phyloP scores from a whole-genome alignment of 2,888 invertebrate species.

The Eucera pruinosa region DNA sequence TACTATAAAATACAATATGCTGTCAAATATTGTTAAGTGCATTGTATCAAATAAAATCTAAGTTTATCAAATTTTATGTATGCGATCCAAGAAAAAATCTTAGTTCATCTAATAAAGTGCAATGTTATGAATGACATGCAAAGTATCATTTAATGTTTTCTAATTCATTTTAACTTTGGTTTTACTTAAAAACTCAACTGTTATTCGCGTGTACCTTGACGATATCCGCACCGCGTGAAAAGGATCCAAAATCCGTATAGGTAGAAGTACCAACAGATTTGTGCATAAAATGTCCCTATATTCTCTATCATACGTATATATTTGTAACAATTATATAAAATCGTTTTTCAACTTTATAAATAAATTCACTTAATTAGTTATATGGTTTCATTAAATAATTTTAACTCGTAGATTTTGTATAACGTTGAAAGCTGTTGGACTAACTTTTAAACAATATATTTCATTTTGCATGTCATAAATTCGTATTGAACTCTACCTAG shows the following conservation, averaged over 20 bases:
- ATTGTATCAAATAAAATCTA: slow-evolving; percentile 53
- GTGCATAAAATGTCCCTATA: slow-evolving; percentile 32
- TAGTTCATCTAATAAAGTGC: slow-evolving; percentile 15
- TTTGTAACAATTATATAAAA: too few relatives aligned
- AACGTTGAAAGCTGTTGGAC: too few relatives aligned
- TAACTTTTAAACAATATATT: too few relatives aligned
- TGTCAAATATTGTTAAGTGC: slow-evolving; percentile 32
- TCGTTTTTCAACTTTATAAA: too few relatives aligned
- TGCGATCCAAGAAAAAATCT: slow-evolving; percentile 56
- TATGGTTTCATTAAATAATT: too few relatives aligned
- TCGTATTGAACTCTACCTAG: too few relatives aligned
- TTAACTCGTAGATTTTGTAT: too few relatives aligned
- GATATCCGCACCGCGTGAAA: slow-evolving; percentile 73
- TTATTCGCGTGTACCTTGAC: slow-evolving; percentile 72
- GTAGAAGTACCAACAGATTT: slow-evolving; percentile 33
- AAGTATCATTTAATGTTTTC: slow-evolving; percentile 51
- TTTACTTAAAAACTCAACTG: slow-evolving; percentile 58
- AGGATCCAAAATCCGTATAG: slow-evolving; percentile 79
- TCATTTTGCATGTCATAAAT: too few relatives aligned
- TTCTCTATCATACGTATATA: too few relatives aligned
- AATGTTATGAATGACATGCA: slow-evolving; percentile 10
- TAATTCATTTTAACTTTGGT: slow-evolving; percentile 27
- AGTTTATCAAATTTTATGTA: slow-evolving; percentile 46
- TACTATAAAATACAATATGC: slow-evolving; percentile 21
- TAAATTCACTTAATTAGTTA: too few relatives aligned